Base-by-base conservation (phyloP, 1,140 invertebrate species). In the Drosophila orena region DNA sequence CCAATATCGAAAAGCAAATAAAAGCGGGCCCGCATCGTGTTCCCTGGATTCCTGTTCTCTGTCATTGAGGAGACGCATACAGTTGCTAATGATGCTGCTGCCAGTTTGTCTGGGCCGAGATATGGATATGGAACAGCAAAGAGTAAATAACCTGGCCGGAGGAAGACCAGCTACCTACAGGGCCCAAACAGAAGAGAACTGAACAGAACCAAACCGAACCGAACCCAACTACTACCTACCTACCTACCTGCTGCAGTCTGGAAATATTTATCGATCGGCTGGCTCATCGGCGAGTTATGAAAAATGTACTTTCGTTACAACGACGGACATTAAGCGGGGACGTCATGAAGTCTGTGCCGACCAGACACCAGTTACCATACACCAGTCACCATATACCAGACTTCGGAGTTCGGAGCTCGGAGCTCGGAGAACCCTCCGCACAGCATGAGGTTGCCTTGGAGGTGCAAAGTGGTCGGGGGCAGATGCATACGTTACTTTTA, bases 281-380 rank as follows among this genome's bases (percentile, higher is more conserved):
- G 80, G 71, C 65, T 69, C 46, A 65, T 64, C 69, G 69, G 60
- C 76, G 53, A 81, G 74, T 79, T 88, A 83, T 89, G 83, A 88
- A 83, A 88, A 89, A 88, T 88, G 70, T 88, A 89, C 79, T 88
- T 88, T 88, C 84, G 76, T 88, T 88, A 72, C 84, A 88, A 78
- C 74, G 61, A 37, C 60, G 64, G 57, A 73, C 70, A 64, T 81
- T 77, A 81, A 72, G 60, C 75, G 83, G 68, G 84, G 83, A 89
- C 83, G 83, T 83, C 83, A 88, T 83, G 79, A 88, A 89, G 83
- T 88, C 83, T 88, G 83, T 69, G 71, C 47, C 79, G 62, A 37
- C 65, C 71, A 86, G 75, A 64, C 24, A 37, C 61, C 71, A 86
- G 75, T 60, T 7, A 27, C 24, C 24, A 27, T 4, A 27, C 24